A percentile compares a stretch with the other conserved stretches of the same genome.
Evolutionary conservation across 2,797 vertebrate genomes (phyloP).

Genomic region (Echiichthys vipera): DNA sequence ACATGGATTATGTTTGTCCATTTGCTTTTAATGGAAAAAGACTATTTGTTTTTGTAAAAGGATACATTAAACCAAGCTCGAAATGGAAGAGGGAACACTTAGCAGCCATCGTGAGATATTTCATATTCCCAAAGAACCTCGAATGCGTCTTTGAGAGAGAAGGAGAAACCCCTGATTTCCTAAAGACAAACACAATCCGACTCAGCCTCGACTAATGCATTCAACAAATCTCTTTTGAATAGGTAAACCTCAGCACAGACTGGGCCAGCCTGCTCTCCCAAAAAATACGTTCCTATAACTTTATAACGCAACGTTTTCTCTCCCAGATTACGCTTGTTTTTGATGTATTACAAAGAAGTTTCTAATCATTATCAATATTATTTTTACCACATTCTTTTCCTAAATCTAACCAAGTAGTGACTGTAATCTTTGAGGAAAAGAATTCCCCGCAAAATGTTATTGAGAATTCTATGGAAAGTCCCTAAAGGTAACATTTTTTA

Average conservation of each 20-base stretch:
- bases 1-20: neutral
- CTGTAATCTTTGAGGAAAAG: too few species aligned
- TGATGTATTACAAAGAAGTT: too few species aligned
- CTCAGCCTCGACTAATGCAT: slow-evolving; percentile 9
- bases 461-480: too few species aligned
- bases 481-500: too few species aligned
- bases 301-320: too few species aligned
- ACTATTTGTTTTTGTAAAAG: neutral
- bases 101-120: slow-evolving; percentile 14
- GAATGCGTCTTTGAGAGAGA: slow-evolving; percentile 16
- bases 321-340: too few species aligned
- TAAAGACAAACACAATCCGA: slow-evolving; percentile 25
- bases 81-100: slow-evolving; percentile 1
- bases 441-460: too few species aligned
- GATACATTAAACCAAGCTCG: neutral
- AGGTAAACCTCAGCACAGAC: slow-evolving; percentile 14
- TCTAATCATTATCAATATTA: too few species aligned
- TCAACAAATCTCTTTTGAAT: slow-evolving; percentile 24
- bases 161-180: slow-evolving; percentile 36
- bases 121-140: slow-evolving; percentile 17
- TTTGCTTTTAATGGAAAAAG: slow-evolving; percentile 15
- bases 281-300: too few species aligned
- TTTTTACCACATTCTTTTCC: too few species aligned
- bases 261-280: too few species aligned
- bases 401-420: too few species aligned